Conservation (phyloP, 2,113 vertebrate species). For the Rana temporaria region DNA sequence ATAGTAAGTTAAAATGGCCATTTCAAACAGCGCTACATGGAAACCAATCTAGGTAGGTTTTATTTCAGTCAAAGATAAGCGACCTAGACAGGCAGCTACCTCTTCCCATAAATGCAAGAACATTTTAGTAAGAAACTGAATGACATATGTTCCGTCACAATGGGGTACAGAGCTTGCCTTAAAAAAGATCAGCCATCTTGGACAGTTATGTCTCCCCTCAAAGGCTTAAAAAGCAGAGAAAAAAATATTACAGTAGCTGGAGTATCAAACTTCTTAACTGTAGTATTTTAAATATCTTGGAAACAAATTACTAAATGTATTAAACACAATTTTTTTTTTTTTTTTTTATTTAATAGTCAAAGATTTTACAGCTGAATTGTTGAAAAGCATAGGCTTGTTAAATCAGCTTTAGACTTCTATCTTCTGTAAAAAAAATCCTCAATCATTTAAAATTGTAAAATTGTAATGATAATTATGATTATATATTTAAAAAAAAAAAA, state of each 20-base stretch:
- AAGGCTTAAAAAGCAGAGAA: slow-evolving; percentile 64
- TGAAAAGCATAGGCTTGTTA: too few relatives aligned
- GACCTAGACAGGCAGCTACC: slow-evolving; percentile 73
- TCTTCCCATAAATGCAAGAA: slow-evolving; percentile 82
- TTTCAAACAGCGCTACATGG: slow-evolving; percentile 91
- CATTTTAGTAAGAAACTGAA: slow-evolving; percentile 65
- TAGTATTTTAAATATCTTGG: too few relatives aligned
- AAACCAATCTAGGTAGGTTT: slow-evolving; percentile 75
- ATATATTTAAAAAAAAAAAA: too few relatives aligned
- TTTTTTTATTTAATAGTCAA: too few relatives aligned
- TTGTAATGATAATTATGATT: too few relatives aligned
- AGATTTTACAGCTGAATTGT: too few relatives aligned
- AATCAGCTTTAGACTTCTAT: too few relatives aligned
- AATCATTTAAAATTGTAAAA: too few relatives aligned
- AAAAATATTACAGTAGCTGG: not conserved
- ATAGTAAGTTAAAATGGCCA: slow-evolving; percentile 80
- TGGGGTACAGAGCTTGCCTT: slow-evolving; percentile 74
- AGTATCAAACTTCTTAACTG: not conserved
- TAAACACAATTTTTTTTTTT: too few relatives aligned
- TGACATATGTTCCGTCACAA: slow-evolving; percentile 82
- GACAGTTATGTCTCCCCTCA: slow-evolving; percentile 71
- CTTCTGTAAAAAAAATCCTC: too few relatives aligned
- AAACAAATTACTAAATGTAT: too few relatives aligned
- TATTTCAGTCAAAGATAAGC: slow-evolving; percentile 75
- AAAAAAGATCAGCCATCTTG: slow-evolving; percentile 74